phyloP scores from a whole-genome alignment of 1,140 invertebrate species.

The Calliopsis andreniformis region DNA sequence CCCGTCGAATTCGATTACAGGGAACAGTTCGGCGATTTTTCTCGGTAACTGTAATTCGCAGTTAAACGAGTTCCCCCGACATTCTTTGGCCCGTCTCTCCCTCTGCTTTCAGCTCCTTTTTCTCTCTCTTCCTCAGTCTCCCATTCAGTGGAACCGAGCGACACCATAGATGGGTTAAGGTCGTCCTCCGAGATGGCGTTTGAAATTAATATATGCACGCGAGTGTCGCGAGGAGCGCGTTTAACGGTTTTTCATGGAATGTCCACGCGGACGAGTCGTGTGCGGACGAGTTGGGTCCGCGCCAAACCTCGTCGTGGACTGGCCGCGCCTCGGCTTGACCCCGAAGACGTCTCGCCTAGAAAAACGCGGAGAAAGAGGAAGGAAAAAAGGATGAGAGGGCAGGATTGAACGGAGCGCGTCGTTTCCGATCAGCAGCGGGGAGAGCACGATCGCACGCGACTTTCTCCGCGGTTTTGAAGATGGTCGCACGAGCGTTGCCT shows the following conservation, averaged over 20 bases:
- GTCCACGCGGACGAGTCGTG: conserved; percentile 64
- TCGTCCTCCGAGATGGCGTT: conserved; percentile 24
- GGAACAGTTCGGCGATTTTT: not conserved
- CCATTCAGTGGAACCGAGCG: conserved; percentile 13
- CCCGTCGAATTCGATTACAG: not conserved
- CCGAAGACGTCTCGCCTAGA: conserved; percentile 73
- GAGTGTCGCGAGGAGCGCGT: conserved; percentile 66
- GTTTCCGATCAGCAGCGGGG: conserved; percentile 16
- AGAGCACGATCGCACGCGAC: conserved; percentile 57
- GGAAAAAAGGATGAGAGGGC: conserved; percentile 61
- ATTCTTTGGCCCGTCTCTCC: not conserved
- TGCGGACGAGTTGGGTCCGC: conserved; percentile 75
- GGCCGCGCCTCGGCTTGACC: conserved; percentile 78
- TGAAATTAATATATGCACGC: conserved; percentile 74
- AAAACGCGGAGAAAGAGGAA: conserved; percentile 44
- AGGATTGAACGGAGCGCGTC: conserved; percentile 50
- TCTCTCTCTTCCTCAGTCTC: not conserved
- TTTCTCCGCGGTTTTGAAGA: conserved; percentile 72
- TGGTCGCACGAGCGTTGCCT: conserved; percentile 43
- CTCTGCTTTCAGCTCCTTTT: not conserved
- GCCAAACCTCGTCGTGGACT: conserved; percentile 75
- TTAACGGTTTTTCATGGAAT: conserved; percentile 81
- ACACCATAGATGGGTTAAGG: not conserved
- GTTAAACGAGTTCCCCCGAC: conserved; percentile 1
- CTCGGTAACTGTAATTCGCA: not conserved